Conservation (phyloP, 1,140 invertebrate species). For the Heliconius himera region DNA sequence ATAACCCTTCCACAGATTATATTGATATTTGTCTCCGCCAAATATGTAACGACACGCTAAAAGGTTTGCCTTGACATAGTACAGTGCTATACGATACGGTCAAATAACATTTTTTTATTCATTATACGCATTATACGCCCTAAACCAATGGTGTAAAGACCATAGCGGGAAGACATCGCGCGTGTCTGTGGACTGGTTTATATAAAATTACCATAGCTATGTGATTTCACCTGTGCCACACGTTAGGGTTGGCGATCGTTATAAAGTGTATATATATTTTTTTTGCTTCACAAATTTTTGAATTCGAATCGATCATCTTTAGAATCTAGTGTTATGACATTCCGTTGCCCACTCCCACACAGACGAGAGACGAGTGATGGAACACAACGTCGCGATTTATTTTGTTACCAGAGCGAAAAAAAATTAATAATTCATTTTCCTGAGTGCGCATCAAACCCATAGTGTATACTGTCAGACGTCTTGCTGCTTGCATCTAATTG, state of each 20-base stretch:
- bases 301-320: no score
- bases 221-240: conserved; percentile 6
- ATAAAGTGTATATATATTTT: no score
- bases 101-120: not conserved
- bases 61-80: conserved; percentile 11
- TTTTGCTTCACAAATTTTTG: no score
- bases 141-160: not conserved
- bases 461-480: no score
- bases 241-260: not conserved
- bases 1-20: not conserved
- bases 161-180: not conserved
- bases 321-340: no score
- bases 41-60: not conserved
- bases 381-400: no score
- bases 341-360: no score
- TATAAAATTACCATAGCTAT: conserved; percentile 18
- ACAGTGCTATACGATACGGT: not conserved
- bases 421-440: no score
- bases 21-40: conserved; percentile 1
- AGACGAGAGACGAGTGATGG: no score
- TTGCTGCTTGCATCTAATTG: no score
- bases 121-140: not conserved
- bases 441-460: no score
- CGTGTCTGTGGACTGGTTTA: not conserved
- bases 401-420: no score